A percentile compares a stretch with the other conserved stretches of the same genome.
phyloP scores from a whole-genome alignment of 2,797 vertebrate species.

The Acanthornis magna region DNA sequence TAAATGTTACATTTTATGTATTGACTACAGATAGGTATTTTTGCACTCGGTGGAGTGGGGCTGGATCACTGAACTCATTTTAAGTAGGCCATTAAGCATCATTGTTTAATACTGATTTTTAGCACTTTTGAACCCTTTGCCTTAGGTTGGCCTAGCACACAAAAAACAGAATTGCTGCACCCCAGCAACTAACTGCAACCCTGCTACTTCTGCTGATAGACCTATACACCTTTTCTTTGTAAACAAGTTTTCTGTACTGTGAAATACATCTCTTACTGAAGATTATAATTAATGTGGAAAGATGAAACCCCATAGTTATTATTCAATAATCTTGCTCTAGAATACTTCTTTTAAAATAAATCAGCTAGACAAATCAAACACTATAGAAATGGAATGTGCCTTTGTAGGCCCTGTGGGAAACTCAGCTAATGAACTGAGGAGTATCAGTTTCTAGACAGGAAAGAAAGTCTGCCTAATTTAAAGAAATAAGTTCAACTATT shows the following conservation, averaged over 20 bases:
- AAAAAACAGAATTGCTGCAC: neutral
- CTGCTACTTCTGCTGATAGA: neutral
- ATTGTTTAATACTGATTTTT: neutral
- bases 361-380: neutral
- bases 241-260: neutral
- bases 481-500: slow-evolving; percentile 16
- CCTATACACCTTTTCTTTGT: neutral
- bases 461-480: slow-evolving; percentile 20
- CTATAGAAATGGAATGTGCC: neutral
- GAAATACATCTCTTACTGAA: neutral
- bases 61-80: neutral
- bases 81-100: neutral
- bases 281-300: neutral
- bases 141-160: neutral
- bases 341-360: neutral
- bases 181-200: neutral
- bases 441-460: neutral
- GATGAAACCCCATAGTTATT: neutral
- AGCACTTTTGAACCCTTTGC: neutral
- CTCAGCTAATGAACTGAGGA: slow-evolving; percentile 10
- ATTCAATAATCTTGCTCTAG: neutral
- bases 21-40: neutral
- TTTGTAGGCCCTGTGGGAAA: slow-evolving; percentile 6
- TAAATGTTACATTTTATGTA: neutral
- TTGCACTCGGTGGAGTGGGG: neutral